These are phyloP conservation scores for Mustela lutreola DNA, from an alignment of 2,113 vertebrate genomes.

Conservation along the genomic window DNA sequence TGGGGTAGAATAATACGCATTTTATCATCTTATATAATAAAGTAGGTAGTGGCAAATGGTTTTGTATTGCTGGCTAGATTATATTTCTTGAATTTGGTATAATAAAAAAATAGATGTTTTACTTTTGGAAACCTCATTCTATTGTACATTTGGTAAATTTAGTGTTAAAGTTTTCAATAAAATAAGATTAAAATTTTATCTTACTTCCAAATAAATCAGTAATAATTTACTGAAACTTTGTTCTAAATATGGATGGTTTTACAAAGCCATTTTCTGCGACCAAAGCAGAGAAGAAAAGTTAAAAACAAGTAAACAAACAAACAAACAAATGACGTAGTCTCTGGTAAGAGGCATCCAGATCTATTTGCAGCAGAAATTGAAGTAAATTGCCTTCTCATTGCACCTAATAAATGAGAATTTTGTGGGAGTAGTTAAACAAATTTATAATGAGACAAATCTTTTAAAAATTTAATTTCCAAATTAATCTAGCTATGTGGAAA, in stretches of 20 bases:
- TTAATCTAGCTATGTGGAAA: not conserved
- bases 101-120: not conserved
- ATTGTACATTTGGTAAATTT: not conserved
- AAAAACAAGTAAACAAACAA: not conserved
- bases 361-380: not conserved
- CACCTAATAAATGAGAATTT: not conserved
- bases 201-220: not conserved
- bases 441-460: not conserved
- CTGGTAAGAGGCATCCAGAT: not conserved
- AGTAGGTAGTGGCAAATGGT: not conserved
- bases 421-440: not conserved
- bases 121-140: not conserved
- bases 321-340: not conserved
- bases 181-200: not conserved
- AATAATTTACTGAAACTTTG: not conserved
- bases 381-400: not conserved
- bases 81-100: not conserved
- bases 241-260: not conserved
- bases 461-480: not conserved
- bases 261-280: not conserved
- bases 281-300: not conserved
- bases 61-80: not conserved
- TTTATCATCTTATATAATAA: not conserved
- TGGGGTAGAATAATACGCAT: not conserved
- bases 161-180: not conserved